Evolutionary conservation across 2,797 vertebrate genomes (phyloP).

Genomic region (Ceryle rudis): DNA sequence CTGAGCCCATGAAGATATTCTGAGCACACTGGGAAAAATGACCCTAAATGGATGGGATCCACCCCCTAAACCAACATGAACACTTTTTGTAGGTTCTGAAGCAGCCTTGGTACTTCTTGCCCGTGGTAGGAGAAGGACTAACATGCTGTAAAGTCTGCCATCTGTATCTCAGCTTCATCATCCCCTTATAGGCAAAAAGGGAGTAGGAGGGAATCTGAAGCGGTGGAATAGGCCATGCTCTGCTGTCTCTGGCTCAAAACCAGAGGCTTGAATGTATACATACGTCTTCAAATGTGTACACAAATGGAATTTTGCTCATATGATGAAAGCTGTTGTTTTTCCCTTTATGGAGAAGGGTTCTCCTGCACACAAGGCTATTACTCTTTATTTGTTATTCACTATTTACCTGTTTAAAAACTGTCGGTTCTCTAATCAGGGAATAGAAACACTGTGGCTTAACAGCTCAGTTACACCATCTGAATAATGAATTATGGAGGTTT

Average conservation of each 20-base stretch:
- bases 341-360: not conserved
- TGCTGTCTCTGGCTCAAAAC: not conserved
- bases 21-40: not conserved
- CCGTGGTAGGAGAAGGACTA: not conserved
- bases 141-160: not conserved
- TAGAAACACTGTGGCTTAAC: not conserved
- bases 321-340: not conserved
- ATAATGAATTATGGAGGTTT: not conserved
- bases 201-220: not conserved
- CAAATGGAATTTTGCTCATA: not conserved
- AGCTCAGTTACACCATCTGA: not conserved
- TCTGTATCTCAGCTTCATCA: not conserved
- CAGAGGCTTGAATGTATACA: not conserved
- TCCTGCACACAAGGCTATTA: not conserved
- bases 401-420: not conserved
- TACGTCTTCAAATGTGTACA: not conserved
- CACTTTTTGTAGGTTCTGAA: not conserved
- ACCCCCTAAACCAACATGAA: not conserved
- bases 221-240: rapidly evolving
- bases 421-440: not conserved
- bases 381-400: not conserved
- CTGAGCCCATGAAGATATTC: not conserved
- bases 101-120: not conserved
- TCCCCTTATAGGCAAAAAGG: not conserved
- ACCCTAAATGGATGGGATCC: not conserved